phyloP scores from a whole-genome alignment of 2,797 vertebrate genomes.

The Anguilla obscura region DNA sequence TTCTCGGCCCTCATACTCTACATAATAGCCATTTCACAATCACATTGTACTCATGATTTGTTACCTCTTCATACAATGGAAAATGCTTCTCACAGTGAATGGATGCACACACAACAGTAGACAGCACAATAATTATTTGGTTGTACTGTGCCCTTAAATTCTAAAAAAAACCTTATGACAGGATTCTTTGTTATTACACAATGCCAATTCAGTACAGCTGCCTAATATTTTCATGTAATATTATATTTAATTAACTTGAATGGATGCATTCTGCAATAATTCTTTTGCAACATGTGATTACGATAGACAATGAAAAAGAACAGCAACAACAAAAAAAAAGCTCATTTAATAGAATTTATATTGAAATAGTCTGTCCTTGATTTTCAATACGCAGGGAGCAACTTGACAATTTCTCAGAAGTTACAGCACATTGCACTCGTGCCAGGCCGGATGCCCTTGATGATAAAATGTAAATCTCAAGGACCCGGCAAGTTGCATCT shows the following conservation, averaged over 20 bases:
- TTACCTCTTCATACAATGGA: not conserved
- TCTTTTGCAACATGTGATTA: not conserved
- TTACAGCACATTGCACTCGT: conserved; percentile 56
- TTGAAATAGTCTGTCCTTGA: not conserved
- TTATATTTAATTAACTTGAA: conserved; percentile 17
- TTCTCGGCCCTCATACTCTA: conserved; percentile 11
- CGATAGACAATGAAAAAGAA: not conserved
- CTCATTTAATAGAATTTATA: not conserved
- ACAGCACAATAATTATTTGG: conserved; percentile 4
- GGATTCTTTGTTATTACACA: not conserved
- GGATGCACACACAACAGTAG: not conserved
- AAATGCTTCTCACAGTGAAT: not conserved
- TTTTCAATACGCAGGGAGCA: conserved; percentile 32
- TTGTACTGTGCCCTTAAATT: not conserved
- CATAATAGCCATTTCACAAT: not conserved
- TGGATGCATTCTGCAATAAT: not conserved
- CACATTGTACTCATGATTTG: not conserved
- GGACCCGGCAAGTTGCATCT: conserved; percentile 71
- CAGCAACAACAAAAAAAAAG: not conserved
- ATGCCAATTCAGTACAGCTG: not conserved
- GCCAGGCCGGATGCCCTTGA: conserved; percentile 65
- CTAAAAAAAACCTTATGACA: not conserved
- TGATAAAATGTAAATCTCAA: conserved; percentile 82
- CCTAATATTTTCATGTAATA: not conserved
- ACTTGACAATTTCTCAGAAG: conserved; percentile 60